phyloP scores from a whole-genome alignment of 2,797 vertebrate genomes.

The Tadarida brasiliensis region DNA sequence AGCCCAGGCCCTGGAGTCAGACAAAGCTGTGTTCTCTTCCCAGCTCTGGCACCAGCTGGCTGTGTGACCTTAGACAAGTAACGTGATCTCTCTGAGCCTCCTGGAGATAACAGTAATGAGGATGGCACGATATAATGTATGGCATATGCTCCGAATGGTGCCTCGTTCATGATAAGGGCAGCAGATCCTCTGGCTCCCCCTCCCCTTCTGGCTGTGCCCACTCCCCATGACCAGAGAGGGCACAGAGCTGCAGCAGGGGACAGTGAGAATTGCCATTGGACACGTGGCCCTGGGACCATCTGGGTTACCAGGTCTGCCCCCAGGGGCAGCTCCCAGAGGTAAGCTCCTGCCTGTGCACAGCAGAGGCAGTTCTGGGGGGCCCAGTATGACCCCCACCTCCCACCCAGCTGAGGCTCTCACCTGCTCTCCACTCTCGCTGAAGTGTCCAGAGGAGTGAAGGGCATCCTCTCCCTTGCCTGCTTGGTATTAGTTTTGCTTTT shows the following conservation, averaged over 20 bases:
- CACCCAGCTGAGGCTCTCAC: background rate
- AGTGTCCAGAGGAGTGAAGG: background rate
- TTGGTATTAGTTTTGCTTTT: background rate
- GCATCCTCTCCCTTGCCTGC: background rate
- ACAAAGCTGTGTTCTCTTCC: background rate
- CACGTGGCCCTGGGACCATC: background rate
- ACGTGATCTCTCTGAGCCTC: constrained; percentile 24
- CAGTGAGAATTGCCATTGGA: background rate
- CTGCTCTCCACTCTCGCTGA: background rate
- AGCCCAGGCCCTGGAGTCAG: background rate
- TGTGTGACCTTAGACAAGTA: background rate
- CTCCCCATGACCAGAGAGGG: background rate
- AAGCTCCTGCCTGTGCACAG: background rate
- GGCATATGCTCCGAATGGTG: background rate
- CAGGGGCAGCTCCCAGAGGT: background rate
- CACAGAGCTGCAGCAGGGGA: background rate
- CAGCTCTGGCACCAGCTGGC: background rate
- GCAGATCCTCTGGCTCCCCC: background rate
- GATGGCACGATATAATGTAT: rapidly evolving
- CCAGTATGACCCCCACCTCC: background rate
- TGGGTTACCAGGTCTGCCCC: background rate
- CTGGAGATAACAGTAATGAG: background rate
- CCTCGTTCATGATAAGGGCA: background rate
- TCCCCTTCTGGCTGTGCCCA: background rate
- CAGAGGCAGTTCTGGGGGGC: background rate